Conservation (phyloP, 2,888 invertebrate species). For the Tridacna gigas region DNA sequence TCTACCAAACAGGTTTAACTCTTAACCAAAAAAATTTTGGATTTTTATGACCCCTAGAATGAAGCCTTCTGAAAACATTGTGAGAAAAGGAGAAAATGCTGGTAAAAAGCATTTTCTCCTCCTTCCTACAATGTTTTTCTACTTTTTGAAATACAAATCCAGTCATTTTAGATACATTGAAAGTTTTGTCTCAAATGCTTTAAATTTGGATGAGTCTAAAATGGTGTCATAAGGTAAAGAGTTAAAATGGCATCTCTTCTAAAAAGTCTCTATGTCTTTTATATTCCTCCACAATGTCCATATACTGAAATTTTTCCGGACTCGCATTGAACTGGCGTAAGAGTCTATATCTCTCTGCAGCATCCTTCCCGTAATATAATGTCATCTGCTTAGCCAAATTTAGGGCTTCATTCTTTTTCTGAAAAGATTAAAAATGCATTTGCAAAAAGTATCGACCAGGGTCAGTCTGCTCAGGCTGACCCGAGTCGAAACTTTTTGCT, state of each 20-base stretch:
- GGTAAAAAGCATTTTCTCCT: neutral
- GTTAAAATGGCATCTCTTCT: constrained; percentile 58
- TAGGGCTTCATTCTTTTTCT: constrained; percentile 75
- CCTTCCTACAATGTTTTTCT: neutral
- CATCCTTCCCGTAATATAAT: constrained; percentile 71
- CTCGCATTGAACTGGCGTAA: constrained; percentile 71
- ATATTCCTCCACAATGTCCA: constrained; percentile 68
- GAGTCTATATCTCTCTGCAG: constrained; percentile 68
- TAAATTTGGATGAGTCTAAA: constrained; percentile 56
- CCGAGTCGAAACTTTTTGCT: no score
- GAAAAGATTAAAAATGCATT: constrained; percentile 48
- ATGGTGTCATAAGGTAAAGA: neutral
- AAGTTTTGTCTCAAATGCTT: constrained; percentile 66
- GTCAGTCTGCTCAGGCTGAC: no score
- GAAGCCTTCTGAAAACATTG: neutral
- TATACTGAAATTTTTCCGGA: constrained; percentile 72
- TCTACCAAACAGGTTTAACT: no score
- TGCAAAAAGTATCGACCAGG: no score
- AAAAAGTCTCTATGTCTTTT: constrained; percentile 66
- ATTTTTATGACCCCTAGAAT: neutral
- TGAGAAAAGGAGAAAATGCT: neutral
- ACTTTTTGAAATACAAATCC: neutral
- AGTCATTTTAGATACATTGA: neutral
- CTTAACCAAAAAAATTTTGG: neutral
- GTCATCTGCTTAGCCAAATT: constrained; percentile 76